Base-by-base conservation (phyloP, 2,113 vertebrate genomes). In the Pipa parva region DNA sequence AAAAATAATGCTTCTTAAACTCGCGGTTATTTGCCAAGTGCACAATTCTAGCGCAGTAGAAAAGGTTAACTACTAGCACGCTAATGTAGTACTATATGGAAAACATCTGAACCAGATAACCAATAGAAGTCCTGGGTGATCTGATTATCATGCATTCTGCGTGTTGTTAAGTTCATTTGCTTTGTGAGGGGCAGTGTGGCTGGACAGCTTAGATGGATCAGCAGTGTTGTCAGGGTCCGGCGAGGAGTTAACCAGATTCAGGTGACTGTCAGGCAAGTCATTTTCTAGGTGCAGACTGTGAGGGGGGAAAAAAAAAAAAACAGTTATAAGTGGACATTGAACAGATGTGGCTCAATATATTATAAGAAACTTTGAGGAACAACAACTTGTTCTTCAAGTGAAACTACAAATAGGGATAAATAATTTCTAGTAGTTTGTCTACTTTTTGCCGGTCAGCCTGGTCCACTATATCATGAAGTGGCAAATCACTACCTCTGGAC, bases 71-170 rank as follows among this genome's bases (percentile, higher is more conserved):
- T 46, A 3, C 42, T n/a, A n/a, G n/a, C 17, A 1, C 1, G 5
- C 17, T 46, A 46, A 46, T 4, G 13, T 12, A 8, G 15, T 5
- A 42, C 13, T 42, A 46, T 18, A 13, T 46, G 18, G 7, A n/a
- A 46, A 8, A 46, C 42, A 46, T 17, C 3, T 12, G 42, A 46
- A 46, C 18, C 42, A 46, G 15, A 46, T n/a, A 17, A 25, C 24
- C 11, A 24, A 25, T 15, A 49, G 15, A 52, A 27, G 11, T 26
- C 50, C 17, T 18, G 25, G 26, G 7, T 49, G 21, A 13, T 49
- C 46, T 21, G 46, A 21, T 27, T 22, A 17, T 68, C 64, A 68
- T 21, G 33, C 46, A 22, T 17, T 60, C 3, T 20, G 22, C 18
- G 22, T 13, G 20, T 61, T 39, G 5, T 11, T 31, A 51, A 39